Percentiles rank a stretch among this genome's conserved stretches.
Conservation (phyloP, 1,140 invertebrate genomes). For the Nilaparvata lugens region DNA sequence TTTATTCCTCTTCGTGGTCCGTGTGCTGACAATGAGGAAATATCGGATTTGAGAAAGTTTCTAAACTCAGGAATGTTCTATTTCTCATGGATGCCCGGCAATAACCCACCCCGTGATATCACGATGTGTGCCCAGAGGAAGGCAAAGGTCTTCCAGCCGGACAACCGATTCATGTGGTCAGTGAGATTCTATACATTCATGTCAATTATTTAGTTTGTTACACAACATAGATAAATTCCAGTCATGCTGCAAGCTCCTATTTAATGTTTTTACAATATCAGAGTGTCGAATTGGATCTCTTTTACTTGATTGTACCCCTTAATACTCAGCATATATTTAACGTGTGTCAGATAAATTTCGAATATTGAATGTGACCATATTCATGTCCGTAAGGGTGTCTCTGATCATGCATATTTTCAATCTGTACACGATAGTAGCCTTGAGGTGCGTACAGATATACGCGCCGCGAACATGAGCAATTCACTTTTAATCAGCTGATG, state of each 20-base stretch:
- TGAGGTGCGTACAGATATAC: no score
- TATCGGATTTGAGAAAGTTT: slow-evolving; percentile 74
- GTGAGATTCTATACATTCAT: background rate
- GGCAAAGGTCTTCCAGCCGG: slow-evolving; percentile 64
- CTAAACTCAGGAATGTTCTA: slow-evolving; percentile 95
- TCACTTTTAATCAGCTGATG: no score
- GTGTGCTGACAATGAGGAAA: slow-evolving; percentile 61
- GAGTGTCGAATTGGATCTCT: background rate
- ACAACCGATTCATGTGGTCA: slow-evolving; percentile 47
- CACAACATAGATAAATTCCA: background rate
- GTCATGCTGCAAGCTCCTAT: no score
- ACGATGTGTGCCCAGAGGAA: slow-evolving; percentile 86
- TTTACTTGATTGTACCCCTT: background rate
- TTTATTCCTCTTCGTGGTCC: slow-evolving; percentile 80
- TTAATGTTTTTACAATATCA: background rate
- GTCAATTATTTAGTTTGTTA: background rate
- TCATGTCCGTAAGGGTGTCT: no score
- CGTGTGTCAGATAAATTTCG: no score
- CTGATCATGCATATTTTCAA: no score
- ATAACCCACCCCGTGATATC: slow-evolving; percentile 53
- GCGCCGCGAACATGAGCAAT: no score
- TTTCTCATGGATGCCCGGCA: slow-evolving; percentile 66
- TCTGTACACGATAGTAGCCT: no score
- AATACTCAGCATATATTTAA: background rate
- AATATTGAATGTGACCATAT: no score